Evolutionary conservation across 2,113 vertebrate genomes (phyloP), one percentile per base, ranked within the genome.

Genomic region (Todiramphus saurophagus): DNA sequence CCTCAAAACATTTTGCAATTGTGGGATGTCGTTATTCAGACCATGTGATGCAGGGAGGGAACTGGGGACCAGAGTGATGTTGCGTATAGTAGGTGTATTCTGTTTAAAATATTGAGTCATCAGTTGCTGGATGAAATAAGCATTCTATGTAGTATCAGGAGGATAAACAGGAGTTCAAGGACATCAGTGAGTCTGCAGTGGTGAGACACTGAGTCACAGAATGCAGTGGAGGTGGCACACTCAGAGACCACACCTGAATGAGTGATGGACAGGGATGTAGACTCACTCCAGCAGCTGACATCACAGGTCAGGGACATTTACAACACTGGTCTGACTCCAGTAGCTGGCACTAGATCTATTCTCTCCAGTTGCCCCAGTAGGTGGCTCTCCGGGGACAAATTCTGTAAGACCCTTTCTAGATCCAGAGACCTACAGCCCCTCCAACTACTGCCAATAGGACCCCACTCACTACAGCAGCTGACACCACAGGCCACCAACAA

Each of bases 31-130:
- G 11, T 68, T 82, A 15, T 21, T 63, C 30, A 51, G 13, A 48
- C 16, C 15, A 30, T 46, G 31, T 27, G 15, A 43, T 79, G 17
- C 35, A 50, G 24, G 7, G 13, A 19, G 8, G 16, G 3, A 13
- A 8, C 17, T 46, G 13, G 9, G 11, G 7, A 62, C 33, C 10
- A 58, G 28, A 51, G 24, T 16, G 2, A 8, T 70, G n/a, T 41
- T 2, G 1, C 13, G 46, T 51, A 8, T 1, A 39, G 14, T 18
- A 67, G 27, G 10, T 23, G 31, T 33, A n/a, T 2, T 3, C 4
- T 67, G 41, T 27, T 67, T 19, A 48, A 41, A 33, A 28, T 16
- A 33, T 10, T 43, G 11, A 64, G 16, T 21, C 16, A 56, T 56
- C 13, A 51, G 7, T 7, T n/a, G 25, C 12, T 92, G 16, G 16